Conservation (phyloP, 2,797 vertebrate species). For the Bradypus variegatus region DNA sequence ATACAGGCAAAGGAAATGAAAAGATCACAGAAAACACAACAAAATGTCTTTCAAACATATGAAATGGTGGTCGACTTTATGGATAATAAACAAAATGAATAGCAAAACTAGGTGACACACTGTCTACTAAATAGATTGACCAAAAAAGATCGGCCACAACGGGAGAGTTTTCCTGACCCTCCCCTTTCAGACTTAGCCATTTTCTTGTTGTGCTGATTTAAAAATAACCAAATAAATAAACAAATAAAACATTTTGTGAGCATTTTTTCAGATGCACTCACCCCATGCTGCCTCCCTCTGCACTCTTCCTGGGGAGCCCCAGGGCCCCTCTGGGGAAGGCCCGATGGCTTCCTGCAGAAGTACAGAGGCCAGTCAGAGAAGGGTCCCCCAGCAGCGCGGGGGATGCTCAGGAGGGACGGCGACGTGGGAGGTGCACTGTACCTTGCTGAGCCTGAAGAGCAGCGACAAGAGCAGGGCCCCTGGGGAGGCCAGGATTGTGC, state of each 20-base stretch:
- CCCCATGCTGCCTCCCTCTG: conserved; percentile 55
- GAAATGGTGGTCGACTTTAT: too few species aligned
- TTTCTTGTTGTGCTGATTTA: neutral
- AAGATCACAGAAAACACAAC: neutral
- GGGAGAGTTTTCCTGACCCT: neutral
- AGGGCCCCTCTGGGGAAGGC: neutral
- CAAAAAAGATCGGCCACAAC: accelerated
- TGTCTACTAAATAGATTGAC: neutral
- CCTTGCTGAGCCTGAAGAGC: conserved; percentile 76
- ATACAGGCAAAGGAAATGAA: neutral
- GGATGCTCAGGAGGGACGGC: neutral
- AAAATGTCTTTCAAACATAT: neutral
- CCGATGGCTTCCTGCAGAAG: neutral
- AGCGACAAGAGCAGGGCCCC: conserved; percentile 72
- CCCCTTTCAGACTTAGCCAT: accelerated
- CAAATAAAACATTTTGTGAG: too few species aligned
- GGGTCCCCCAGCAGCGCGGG: accelerated
- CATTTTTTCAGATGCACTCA: conserved; percentile 15
- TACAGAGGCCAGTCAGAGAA: neutral
- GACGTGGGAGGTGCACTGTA: neutral
- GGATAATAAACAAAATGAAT: neutral
- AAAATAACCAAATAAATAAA: too few species aligned
- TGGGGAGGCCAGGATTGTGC: conserved; percentile 71
- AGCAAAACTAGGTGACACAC: neutral
- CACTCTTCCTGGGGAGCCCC: neutral